Base-by-base conservation (phyloP, 2,113 vertebrate genomes). In the Dicerorhinus sumatrensis region DNA sequence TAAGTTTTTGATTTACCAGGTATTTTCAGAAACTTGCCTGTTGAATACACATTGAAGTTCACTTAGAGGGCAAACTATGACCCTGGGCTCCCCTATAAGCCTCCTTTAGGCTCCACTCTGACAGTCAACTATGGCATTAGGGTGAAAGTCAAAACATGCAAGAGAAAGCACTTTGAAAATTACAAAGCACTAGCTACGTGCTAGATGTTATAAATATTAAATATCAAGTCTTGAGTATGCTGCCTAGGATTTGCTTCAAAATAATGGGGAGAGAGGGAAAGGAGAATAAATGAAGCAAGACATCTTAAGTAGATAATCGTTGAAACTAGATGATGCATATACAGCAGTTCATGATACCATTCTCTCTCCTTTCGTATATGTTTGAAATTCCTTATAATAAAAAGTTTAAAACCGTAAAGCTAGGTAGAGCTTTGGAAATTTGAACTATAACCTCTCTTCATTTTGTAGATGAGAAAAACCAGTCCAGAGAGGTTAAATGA, bases 401-500 rank as follows among this genome's bases (percentile, higher is more conserved):
- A 76, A 97, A 63, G 58, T 73, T 81, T 76, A 85, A 96, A 86
- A 72, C 23, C 88, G 60, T 36, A 92, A 89, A 85, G 51, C 62
- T 86, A 88, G n/a, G 29, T 48, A 12, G 75, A 80, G 54, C 18
- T 70, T 75, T 92, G 56, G 16, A 48, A 69, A 42, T 75, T 16
- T 87, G 42, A 75, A 69, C 23, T 23, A 46, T 25, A 84, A 63
- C 29, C 20, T 27, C 21, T 80, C 12, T 89, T 82, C 75, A 42
- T 77, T 90, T 73, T 48, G 62, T 31, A 75, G 56, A 27, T 54
- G 70, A 92, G 84, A 83, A 79, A 89, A 92, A 39, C 5, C 25
- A 85, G 54, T 10, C 48, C 87, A 97, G 94, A 97, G 95, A 92
- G 58, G 51, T 82, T 54, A 69, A 67, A 13, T 25, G 87, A 54